These are phyloP conservation scores for Agapornis canus DNA, from an alignment of 2,797 vertebrate genomes.

Conservation along the genomic window DNA sequence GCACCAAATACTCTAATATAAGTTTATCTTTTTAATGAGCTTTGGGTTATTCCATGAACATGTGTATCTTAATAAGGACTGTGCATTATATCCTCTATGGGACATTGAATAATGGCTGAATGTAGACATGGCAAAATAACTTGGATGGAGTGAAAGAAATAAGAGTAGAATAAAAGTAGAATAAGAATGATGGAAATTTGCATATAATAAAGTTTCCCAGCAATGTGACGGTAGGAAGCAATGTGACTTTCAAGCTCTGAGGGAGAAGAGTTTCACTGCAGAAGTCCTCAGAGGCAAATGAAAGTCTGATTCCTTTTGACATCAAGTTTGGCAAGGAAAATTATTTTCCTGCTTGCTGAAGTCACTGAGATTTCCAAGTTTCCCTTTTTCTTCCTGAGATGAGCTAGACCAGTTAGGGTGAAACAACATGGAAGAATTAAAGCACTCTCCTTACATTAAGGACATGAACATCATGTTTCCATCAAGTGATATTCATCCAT, in stretches of 20 bases:
- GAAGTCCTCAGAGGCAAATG: not conserved
- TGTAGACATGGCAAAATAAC: constrained; percentile 38
- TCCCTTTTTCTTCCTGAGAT: not conserved
- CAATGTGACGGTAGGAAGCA: not conserved
- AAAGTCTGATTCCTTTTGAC: not conserved
- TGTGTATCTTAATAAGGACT: constrained; percentile 41
- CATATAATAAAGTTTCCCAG: constrained; percentile 30
- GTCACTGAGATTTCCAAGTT: not conserved
- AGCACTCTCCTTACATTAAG: not conserved
- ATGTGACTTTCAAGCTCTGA: not conserved
- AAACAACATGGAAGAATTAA: not conserved
- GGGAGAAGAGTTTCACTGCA: not conserved
- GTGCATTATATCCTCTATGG: constrained; percentile 47
- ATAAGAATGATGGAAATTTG: not conserved
- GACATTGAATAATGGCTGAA: constrained; percentile 34
- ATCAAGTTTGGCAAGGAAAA: not conserved
- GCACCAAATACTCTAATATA: constrained; percentile 16
- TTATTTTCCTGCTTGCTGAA: not conserved
- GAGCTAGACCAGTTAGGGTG: not conserved
- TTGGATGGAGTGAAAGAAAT: not conserved
- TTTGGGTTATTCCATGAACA: constrained; percentile 33
- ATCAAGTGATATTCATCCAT: not conserved
- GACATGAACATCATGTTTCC: not conserved
- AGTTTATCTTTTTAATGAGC: constrained; percentile 63
- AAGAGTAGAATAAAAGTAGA: not conserved